Evolutionary conservation across 2,797 vertebrate genomes (phyloP), one percentile per base, ranked within the genome.

Genomic region (Nothura maculosa): DNA sequence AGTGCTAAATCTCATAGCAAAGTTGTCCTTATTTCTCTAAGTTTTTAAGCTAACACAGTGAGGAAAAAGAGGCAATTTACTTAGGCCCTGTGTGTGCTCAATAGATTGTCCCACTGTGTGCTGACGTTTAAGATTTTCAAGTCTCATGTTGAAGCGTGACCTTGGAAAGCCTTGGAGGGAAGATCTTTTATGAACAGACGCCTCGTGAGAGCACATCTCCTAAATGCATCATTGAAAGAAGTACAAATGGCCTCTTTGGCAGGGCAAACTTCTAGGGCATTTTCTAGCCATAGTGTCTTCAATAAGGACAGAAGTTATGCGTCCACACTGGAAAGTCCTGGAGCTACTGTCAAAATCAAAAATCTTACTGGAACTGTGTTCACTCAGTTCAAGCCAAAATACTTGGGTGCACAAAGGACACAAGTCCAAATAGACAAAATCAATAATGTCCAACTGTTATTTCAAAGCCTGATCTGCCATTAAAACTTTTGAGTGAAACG

Each of bases 71-170:
- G 60, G 15, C 43, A 78, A 81, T 45, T 83, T 73, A 36, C 38
- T 84, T 77, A 80, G 25, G 54, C 24, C 60, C 36, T 34, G 48
- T 72, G 43, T 50, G 10, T 63, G 25, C 57, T 80, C 34, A 76
- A 62, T 85, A 93, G 62, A 87, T 90, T 85, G 68, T 64, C 58
- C 62, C 58, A 89, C 61, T 88, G 17, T 72, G 89, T 70, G 9
- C 83, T 96, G 88, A 81, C 79, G 82, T 85, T 72, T 55, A 32
- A 75, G 62, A 87, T 88, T 92, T 91, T 94, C 61, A 62, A 58
- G 34, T 36, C 78, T 78, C 5, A 0, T 42, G 36, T 69, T 87
- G 79, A 94, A 89, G 47, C 38, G 64, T 40, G 84, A 92, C 75
- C 72, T 89, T 78, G 45, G 81, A 87, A 89, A 85, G 72, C 48